phyloP scores from a whole-genome alignment of 1,140 invertebrate species.

The Drosophila nikananu region DNA sequence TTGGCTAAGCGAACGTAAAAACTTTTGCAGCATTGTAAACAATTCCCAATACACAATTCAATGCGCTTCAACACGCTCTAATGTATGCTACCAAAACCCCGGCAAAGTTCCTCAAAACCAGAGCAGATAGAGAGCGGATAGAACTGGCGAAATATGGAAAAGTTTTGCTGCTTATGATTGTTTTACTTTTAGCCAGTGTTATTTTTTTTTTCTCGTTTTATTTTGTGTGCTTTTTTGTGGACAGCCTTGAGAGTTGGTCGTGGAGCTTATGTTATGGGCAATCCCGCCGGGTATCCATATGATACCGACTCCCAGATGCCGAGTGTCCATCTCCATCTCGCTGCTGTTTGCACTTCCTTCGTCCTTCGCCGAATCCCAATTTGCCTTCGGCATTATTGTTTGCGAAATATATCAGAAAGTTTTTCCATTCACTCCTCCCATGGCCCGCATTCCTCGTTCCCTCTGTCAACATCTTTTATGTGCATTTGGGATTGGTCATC shows the following conservation, averaged over 20 bases:
- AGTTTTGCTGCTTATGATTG: conserved; percentile 73
- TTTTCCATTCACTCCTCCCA: conserved; percentile 62
- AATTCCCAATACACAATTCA: conserved; percentile 84
- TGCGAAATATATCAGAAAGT: conserved; percentile 79
- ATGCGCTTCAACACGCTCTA: conserved; percentile 82
- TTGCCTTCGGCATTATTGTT: conserved; percentile 76
- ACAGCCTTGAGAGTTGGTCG: conserved; percentile 31
- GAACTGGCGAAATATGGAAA: conserved; percentile 47
- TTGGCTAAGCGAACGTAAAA: conserved; percentile 81
- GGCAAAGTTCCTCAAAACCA: conserved; percentile 16
- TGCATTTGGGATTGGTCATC: conserved; percentile 70
- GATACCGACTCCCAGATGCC: conserved; percentile 57
- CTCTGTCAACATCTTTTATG: conserved; percentile 56
- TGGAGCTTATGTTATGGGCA: conserved; percentile 49
- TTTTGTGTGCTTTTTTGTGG: conserved; percentile 2
- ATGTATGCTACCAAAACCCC: conserved; percentile 64
- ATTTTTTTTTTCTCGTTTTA: not conserved
- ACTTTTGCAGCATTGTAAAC: conserved; percentile 82
- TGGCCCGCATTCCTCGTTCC: not conserved
- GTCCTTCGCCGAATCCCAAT: conserved; percentile 49
- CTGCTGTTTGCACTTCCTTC: conserved; percentile 62
- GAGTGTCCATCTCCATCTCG: conserved; percentile 22
- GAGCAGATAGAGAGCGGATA: conserved; percentile 29
- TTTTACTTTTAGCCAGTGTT: conserved; percentile 55
- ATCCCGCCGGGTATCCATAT: conserved; percentile 54